A percentile compares a stretch with the other conserved stretches of the same genome.
Evolutionary conservation across 2,888 invertebrate species (phyloP).

Genomic region (Rhimphoctona megacephalus): DNA sequence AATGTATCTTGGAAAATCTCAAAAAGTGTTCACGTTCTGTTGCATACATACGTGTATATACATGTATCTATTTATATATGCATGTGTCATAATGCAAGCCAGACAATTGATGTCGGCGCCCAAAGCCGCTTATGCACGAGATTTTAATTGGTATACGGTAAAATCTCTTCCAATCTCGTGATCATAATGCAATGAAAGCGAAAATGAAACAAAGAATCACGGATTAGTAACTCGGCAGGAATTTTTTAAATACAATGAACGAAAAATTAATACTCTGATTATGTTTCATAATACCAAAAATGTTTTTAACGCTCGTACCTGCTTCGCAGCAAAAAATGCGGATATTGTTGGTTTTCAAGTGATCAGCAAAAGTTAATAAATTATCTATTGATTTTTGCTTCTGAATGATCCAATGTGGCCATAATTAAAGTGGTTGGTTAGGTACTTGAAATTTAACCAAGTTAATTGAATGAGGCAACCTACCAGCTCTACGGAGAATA

Average conservation of each 20-base stretch:
- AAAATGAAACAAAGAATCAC: not conserved
- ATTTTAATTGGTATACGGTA: slow-evolving; percentile 49
- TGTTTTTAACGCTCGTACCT: not conserved
- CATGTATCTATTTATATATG: not conserved
- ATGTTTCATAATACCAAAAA: not conserved
- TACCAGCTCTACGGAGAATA: not conserved
- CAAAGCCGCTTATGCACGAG: slow-evolving; percentile 54
- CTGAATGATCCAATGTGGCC: not conserved
- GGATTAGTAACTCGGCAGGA: slow-evolving; percentile 14
- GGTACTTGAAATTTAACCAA: not conserved
- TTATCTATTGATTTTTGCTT: not conserved
- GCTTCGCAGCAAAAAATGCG: not conserved
- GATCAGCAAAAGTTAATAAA: not conserved
- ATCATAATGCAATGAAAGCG: slow-evolving; percentile 23
- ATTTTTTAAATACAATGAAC: not conserved
- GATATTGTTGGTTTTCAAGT: not conserved
- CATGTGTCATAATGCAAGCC: slow-evolving; percentile 1
- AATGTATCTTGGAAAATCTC: slow-evolving; percentile 7
- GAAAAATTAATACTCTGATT: not conserved
- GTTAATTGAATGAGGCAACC: not conserved
- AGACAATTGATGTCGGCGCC: slow-evolving; percentile 25
- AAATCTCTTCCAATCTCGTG: slow-evolving; percentile 37
- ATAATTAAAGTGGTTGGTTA: not conserved
- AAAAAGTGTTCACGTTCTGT: not conserved
- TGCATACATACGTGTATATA: not conserved